A percentile compares a stretch with the other conserved stretches of the same genome.
Conservation (phyloP, 1,140 invertebrate species). For the Leptopilina clavipes region DNA sequence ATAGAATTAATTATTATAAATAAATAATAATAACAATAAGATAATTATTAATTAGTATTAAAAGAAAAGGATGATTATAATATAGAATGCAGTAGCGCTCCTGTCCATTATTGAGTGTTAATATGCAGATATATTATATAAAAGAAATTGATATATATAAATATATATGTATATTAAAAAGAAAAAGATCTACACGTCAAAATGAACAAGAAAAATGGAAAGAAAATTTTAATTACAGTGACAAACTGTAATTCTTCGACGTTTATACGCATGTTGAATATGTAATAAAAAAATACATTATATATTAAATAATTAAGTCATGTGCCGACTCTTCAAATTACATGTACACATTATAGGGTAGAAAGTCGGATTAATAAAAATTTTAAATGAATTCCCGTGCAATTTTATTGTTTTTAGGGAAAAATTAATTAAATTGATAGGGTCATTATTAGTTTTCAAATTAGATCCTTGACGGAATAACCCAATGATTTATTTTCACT, state of each 20-base stretch:
- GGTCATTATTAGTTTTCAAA: too few relatives aligned
- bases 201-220: constrained; percentile 30
- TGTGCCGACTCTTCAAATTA: constrained; percentile 40
- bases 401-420: too few relatives aligned
- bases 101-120: constrained; percentile 33
- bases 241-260: constrained; percentile 46
- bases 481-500: too few relatives aligned
- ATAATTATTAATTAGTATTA: constrained; percentile 13
- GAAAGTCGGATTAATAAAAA: constrained; percentile 54
- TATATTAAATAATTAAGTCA: constrained; percentile 38
- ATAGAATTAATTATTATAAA: neutral
- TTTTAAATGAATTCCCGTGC: too few relatives aligned
- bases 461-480: too few relatives aligned
- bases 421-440: too few relatives aligned
- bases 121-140: constrained; percentile 18
- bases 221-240: too few relatives aligned
- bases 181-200: constrained; percentile 46
- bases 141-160: constrained; percentile 29
- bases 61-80: constrained; percentile 2
- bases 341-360: constrained; percentile 49
- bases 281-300: constrained; percentile 39
- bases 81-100: constrained; percentile 31
- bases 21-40: constrained; percentile 7
- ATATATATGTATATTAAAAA: constrained; percentile 42
- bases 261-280: constrained; percentile 58